Percentiles rank a stretch among this genome's conserved stretches.
These are phyloP conservation scores for Epinephelus moara DNA, from an alignment of 2,113 vertebrate species.

Conservation along the genomic window DNA sequence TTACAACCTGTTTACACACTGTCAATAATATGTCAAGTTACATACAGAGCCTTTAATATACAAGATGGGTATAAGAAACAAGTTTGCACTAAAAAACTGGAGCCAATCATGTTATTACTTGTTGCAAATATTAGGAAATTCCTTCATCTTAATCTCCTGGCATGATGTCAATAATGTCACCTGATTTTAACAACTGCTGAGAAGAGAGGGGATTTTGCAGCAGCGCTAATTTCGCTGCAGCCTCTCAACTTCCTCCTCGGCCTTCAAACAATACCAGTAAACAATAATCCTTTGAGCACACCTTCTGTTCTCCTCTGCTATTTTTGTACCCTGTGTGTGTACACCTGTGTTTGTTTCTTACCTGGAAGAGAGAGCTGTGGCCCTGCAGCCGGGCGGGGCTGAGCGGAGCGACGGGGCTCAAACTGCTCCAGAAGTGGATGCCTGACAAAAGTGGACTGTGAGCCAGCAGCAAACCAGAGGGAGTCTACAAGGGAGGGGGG, in stretches of 20 bases:
- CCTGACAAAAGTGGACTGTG: conserved; percentile 94
- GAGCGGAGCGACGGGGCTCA: conserved; percentile 94
- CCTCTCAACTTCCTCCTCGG: conserved; percentile 50
- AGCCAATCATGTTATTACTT: not conserved
- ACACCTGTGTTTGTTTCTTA: conserved; percentile 72
- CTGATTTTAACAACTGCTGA: not conserved
- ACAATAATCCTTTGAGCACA: conserved; percentile 6
- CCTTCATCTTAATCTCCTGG: not conserved
- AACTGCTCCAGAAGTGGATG: conserved; percentile 98
- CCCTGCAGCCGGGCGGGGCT: conserved; percentile 96
- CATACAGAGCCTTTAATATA: too few relatives aligned
- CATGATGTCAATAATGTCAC: not conserved
- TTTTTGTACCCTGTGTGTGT: not conserved
- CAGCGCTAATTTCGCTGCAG: conserved; percentile 7
- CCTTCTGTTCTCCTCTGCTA: conserved; percentile 8
- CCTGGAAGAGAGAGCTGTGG: conserved; percentile 95
- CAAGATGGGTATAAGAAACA: not conserved
- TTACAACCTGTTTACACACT: too few relatives aligned
- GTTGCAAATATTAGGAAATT: not conserved
- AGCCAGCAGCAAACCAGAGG: conserved; percentile 92
- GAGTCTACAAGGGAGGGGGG: conserved; percentile 85
- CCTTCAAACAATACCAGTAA: conserved; percentile 36
- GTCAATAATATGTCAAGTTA: too few relatives aligned
- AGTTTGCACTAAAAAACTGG: not conserved
- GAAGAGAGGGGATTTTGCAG: conserved; percentile 26